phyloP scores from a whole-genome alignment of 1,140 invertebrate genomes.

The Oreohelix idahoensis region DNA sequence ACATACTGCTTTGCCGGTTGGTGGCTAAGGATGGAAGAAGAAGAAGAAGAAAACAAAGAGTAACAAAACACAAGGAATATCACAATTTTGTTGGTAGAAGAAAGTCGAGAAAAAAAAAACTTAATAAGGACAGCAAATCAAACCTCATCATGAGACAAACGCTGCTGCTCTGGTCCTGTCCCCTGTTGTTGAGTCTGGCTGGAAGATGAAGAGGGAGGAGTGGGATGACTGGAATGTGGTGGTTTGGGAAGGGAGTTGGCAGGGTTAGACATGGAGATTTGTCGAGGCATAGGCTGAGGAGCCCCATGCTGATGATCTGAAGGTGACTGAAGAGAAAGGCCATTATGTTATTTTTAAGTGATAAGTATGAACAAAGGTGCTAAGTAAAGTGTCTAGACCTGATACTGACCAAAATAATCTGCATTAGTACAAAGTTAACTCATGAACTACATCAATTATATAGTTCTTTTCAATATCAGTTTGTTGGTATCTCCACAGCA shows the following conservation, averaged over 20 bases:
- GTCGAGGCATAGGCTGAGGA: slow-evolving; percentile 25
- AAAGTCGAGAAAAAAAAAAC: neutral
- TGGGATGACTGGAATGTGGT: slow-evolving; percentile 42
- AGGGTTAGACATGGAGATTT: slow-evolving; percentile 34
- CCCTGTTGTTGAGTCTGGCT: slow-evolving; percentile 53
- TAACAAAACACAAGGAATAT: too few species aligned
- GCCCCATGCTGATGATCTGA: slow-evolving; percentile 30
- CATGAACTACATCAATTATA: too few species aligned
- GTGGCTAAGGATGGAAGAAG: too few species aligned
- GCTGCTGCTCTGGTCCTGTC: slow-evolving; percentile 83
- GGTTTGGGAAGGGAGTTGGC: slow-evolving; percentile 60
- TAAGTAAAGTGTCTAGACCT: too few species aligned
- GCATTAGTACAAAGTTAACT: too few species aligned
- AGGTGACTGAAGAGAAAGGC: neutral
- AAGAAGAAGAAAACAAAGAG: too few species aligned
- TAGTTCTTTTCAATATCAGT: too few species aligned
- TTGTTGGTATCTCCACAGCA: too few species aligned
- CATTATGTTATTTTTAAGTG: too few species aligned
- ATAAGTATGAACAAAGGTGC: too few species aligned
- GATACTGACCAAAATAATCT: neutral
- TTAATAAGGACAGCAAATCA: slow-evolving; percentile 21
- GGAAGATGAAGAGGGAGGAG: slow-evolving; percentile 61
- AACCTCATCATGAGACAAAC: slow-evolving; percentile 95
- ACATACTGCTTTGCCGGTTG: too few species aligned
- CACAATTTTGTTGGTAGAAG: too few species aligned